Evolutionary conservation across 2,113 vertebrate genomes (phyloP).

Genomic region (mouse (Mus musculus)): GRCm39 chr6:27580501-27581000

Average conservation of each 20-base stretch:
- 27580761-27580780: neutral
- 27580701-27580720: conserved; percentile 6
- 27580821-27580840: conserved; percentile 19
- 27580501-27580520: neutral
- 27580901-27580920: neutral
- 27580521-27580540: neutral
- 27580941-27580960: neutral
- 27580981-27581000: neutral
- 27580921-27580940: neutral
- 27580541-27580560: neutral
- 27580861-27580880: neutral
- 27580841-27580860: neutral
- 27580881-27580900: neutral
- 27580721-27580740: neutral
- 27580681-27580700: neutral
- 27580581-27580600: neutral
- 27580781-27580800: neutral
- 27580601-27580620: neutral
- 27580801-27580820: neutral
- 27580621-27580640: neutral
- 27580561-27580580: neutral
- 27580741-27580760: neutral
- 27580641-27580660: fast-evolving
- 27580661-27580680: neutral
- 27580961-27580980: neutral